These are phyloP conservation scores for Dendrocincla tyrannina DNA, from an alignment of 2,797 vertebrate genomes.

Conservation along the genomic window DNA sequence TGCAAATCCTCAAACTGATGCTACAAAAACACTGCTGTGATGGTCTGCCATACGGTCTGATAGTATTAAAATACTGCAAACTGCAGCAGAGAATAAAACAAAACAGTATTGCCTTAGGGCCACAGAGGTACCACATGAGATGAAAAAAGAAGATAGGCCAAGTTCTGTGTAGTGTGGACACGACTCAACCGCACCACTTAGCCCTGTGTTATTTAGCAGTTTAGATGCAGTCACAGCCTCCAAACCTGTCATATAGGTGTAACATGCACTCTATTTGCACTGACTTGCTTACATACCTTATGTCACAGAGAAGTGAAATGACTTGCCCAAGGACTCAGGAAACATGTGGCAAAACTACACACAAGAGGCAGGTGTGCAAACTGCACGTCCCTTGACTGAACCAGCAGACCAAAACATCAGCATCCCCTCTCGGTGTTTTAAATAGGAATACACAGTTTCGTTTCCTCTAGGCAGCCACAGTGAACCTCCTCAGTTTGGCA, in stretches of 20 bases:
- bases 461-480: slow-evolving; percentile 9
- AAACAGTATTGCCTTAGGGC: background rate
- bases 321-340: background rate
- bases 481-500: background rate
- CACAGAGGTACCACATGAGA: background rate
- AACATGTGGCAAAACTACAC: background rate
- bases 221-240: background rate
- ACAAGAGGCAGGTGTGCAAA: slow-evolving; percentile 2
- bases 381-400: background rate
- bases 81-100: background rate
- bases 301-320: background rate
- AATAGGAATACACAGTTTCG: background rate
- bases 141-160: background rate
- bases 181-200: background rate
- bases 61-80: background rate
- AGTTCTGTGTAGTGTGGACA: background rate
- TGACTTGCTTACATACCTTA: background rate
- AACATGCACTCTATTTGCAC: background rate
- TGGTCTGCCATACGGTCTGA: background rate
- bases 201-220: background rate
- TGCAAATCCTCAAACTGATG: background rate
- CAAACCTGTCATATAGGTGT: background rate
- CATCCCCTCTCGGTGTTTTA: slow-evolving; percentile 1
- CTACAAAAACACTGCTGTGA: background rate
- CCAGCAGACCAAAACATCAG: slow-evolving; percentile 3